phyloP scores from a whole-genome alignment of 2,797 vertebrate genomes.

The Tenualosa ilisha region DNA sequence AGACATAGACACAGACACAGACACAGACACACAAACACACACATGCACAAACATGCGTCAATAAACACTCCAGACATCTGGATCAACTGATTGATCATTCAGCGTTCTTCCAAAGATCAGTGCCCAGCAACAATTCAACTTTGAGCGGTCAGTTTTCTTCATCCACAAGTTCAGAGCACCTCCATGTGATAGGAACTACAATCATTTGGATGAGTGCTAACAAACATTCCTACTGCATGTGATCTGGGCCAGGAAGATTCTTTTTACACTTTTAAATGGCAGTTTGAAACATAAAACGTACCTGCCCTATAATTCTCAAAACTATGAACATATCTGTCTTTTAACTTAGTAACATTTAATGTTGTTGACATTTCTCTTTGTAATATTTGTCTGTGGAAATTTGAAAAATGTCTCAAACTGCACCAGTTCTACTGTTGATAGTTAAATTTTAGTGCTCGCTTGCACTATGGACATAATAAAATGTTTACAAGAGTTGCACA shows the following conservation, averaged over 20 bases:
- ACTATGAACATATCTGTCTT: not conserved
- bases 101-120: too few relatives aligned
- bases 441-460: slow-evolving; percentile 27
- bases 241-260: not conserved
- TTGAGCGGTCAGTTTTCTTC: not conserved
- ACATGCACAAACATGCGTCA: too few relatives aligned
- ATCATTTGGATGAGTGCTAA: not conserved
- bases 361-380: not conserved
- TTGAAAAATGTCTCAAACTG: slow-evolving; percentile 42
- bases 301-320: not conserved
- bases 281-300: not conserved
- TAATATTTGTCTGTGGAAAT: slow-evolving; percentile 22
- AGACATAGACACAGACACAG: not conserved
- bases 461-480: slow-evolving; percentile 48
- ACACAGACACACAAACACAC: not conserved
- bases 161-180: not conserved
- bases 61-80: too few relatives aligned
- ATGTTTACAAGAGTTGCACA: slow-evolving; percentile 40
- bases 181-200: not conserved
- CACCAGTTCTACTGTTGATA: slow-evolving; percentile 19
- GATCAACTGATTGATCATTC: too few relatives aligned
- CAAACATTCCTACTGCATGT: not conserved
- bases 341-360: not conserved
- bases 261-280: not conserved
- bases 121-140: too few relatives aligned